A percentile compares a stretch with the other conserved stretches of the same genome.
Evolutionary conservation across 2,113 vertebrate genomes (phyloP).

Genomic region (Rhinopomastus cyanomelas): DNA sequence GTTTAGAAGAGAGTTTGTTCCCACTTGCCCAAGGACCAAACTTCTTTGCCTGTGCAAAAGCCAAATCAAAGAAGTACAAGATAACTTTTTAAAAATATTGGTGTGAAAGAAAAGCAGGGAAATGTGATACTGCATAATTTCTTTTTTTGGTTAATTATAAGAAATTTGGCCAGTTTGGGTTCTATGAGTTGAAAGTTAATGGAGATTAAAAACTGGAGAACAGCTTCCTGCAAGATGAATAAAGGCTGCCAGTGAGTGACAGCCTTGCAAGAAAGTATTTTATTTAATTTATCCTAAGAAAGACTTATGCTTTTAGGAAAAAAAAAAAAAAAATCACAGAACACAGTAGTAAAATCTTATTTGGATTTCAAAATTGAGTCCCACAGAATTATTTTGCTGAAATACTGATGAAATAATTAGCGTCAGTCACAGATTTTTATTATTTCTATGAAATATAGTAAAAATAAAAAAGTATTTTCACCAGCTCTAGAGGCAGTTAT

Average conservation of each 20-base stretch:
- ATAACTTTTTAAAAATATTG: background rate
- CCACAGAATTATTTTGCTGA: background rate
- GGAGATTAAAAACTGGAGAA: background rate
- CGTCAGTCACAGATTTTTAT: background rate
- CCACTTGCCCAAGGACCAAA: background rate
- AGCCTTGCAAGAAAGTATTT: background rate
- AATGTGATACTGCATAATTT: background rate
- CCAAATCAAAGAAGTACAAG: background rate
- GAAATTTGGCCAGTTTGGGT: background rate
- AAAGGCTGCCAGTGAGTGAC: background rate
- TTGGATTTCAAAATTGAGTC: background rate
- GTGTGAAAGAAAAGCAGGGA: background rate
- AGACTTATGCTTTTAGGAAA: background rate
- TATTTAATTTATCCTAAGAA: too few species aligned
- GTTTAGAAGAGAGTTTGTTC: background rate
- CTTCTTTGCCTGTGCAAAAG: background rate
- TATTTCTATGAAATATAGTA: background rate
- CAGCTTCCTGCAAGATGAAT: background rate
- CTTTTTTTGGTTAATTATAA: background rate
- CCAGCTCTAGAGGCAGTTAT: background rate
- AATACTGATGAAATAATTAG: background rate
- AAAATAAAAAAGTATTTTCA: background rate
- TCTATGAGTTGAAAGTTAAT: background rate
- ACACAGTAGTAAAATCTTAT: background rate
- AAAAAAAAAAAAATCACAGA: background rate